Evolutionary conservation across 2,797 vertebrate genomes (phyloP).

Genomic region (Syngnathus acus): DNA sequence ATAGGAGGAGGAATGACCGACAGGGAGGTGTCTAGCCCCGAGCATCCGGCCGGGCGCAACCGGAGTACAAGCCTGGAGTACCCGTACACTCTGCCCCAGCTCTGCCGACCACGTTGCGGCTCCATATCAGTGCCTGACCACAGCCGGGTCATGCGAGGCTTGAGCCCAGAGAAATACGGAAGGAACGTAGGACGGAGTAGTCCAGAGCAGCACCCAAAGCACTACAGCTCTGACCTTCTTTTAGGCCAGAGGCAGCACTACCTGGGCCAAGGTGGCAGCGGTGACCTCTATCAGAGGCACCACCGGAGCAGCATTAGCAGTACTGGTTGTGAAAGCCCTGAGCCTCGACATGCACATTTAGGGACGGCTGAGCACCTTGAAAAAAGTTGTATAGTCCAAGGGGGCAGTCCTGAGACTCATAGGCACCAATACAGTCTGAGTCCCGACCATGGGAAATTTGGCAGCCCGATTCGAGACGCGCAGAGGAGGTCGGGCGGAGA

Average conservation of each 20-base stretch:
- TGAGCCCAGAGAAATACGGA: constrained; percentile 85
- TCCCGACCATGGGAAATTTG: constrained; percentile 84
- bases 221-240: constrained; percentile 62
- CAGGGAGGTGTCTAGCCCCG: constrained; percentile 61
- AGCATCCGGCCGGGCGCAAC: constrained; percentile 74
- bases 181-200: constrained; percentile 74
- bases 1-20: constrained; percentile 42
- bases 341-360: constrained; percentile 77
- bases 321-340: constrained; percentile 76
- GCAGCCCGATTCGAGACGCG: constrained; percentile 80
- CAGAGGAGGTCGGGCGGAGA: constrained; percentile 82
- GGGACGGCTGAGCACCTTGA: constrained; percentile 82
- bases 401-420: constrained; percentile 86
- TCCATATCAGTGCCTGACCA: constrained; percentile 82
- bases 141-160: constrained; percentile 78
- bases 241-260: constrained; percentile 67
- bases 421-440: constrained; percentile 85
- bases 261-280: constrained; percentile 68
- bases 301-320: constrained; percentile 73
- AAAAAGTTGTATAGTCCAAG: constrained; percentile 71
- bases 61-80: constrained; percentile 88
- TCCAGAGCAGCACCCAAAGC: constrained; percentile 73
- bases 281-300: constrained; percentile 88
- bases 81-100: constrained; percentile 71
- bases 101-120: constrained; percentile 72